Conservation (phyloP, 2,888 invertebrate species). For the Drosophila recens region DNA sequence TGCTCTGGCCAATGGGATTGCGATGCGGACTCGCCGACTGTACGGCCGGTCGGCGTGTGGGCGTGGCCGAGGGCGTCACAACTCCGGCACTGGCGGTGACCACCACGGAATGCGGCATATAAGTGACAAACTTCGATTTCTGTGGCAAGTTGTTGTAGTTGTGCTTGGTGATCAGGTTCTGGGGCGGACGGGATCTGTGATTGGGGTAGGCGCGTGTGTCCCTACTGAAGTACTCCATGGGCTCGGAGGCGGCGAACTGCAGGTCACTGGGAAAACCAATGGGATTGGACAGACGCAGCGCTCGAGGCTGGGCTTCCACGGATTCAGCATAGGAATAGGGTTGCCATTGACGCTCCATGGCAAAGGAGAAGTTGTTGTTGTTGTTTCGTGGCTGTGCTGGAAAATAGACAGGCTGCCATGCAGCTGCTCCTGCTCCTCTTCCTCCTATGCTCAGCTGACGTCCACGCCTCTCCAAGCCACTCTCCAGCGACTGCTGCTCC, state of each 20-base stretch:
- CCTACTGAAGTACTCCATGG: slow-evolving; percentile 47
- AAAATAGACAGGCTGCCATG: slow-evolving; percentile 54
- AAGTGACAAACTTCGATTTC: slow-evolving; percentile 67
- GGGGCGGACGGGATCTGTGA: slow-evolving; percentile 56
- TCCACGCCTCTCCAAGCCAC: slow-evolving; percentile 36
- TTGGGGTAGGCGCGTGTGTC: slow-evolving; percentile 54
- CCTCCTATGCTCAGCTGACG: slow-evolving; percentile 44
- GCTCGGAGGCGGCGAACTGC: slow-evolving; percentile 65
- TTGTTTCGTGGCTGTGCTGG: slow-evolving; percentile 38
- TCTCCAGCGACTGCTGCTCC: slow-evolving; percentile 50
- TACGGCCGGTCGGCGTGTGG: slow-evolving; percentile 33
- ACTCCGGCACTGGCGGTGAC: slow-evolving; percentile 74
- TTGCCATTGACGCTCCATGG: slow-evolving; percentile 75
- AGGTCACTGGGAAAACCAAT: slow-evolving; percentile 62
- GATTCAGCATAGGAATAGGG: slow-evolving; percentile 52
- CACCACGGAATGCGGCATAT: slow-evolving; percentile 74
- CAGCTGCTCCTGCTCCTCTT: slow-evolving; percentile 17
- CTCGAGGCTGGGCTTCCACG: slow-evolving; percentile 52
- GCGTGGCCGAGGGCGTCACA: slow-evolving; percentile 46
- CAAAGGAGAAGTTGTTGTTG: slow-evolving; percentile 58
- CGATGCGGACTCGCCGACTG: slow-evolving; percentile 54
- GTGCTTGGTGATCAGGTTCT: slow-evolving; percentile 78
- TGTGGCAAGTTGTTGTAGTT: slow-evolving; percentile 65
- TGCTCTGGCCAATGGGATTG: slow-evolving; percentile 68
- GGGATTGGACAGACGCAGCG: slow-evolving; percentile 46